These are phyloP conservation scores for Columbina picui DNA, from an alignment of 2,113 vertebrate species.

Conservation along the genomic window DNA sequence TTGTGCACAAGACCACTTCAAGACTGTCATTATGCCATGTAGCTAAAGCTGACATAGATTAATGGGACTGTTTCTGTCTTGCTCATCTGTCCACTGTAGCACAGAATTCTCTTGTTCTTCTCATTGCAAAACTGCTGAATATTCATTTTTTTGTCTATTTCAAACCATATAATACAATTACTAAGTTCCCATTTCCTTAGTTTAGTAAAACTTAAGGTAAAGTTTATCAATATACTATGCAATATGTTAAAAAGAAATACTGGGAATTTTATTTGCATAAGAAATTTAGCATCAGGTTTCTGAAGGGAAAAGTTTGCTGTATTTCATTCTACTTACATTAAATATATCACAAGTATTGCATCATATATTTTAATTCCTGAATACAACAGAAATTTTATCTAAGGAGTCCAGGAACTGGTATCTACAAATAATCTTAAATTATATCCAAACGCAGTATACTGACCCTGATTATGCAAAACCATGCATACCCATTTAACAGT, in stretches of 20 bases:
- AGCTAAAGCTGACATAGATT: constrained; percentile 16
- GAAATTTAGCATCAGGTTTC: neutral
- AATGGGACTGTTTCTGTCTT: constrained; percentile 13
- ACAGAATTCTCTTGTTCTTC: neutral
- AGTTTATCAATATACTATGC: neutral
- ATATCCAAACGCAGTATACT: neutral
- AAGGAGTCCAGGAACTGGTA: neutral
- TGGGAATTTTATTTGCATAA: neutral
- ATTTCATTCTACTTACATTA: neutral
- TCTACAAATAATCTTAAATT: neutral
- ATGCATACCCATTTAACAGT: neutral
- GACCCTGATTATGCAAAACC: neutral
- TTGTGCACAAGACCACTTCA: constrained; percentile 17
- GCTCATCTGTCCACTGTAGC: constrained; percentile 1
- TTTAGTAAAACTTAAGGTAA: neutral
- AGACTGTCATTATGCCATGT: neutral
- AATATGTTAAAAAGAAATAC: neutral
- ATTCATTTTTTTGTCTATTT: neutral
- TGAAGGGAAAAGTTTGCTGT: neutral
- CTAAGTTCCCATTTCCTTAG: neutral
- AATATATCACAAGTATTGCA: neutral
- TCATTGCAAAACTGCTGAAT: neutral
- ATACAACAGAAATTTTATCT: neutral
- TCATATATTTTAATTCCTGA: neutral
- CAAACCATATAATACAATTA: neutral